Evolutionary conservation across 2,888 invertebrate genomes (phyloP).

Genomic region (Deladenus siricidicola): DNA sequence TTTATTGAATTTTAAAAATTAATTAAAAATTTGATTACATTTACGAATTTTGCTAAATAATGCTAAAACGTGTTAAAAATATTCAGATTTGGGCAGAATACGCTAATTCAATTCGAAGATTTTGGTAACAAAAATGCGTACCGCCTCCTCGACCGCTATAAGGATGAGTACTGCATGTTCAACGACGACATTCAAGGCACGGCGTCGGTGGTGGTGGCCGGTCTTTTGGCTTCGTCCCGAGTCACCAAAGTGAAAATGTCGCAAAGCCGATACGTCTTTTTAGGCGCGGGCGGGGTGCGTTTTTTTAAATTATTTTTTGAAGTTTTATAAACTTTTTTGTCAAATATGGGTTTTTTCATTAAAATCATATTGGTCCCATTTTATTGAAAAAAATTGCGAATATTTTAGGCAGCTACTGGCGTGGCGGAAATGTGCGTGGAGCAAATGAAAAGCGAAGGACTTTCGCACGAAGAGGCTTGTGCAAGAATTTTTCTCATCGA

Average conservation of each 20-base stretch:
- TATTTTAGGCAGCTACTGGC: constrained; percentile 74
- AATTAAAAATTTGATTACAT: neutral
- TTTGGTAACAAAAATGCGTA: constrained; percentile 93
- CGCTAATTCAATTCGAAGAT: constrained; percentile 80
- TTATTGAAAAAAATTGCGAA: too few relatives aligned
- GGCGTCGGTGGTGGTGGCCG: constrained; percentile 88
- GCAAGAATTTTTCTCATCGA: constrained; percentile 87
- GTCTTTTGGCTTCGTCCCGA: constrained; percentile 75
- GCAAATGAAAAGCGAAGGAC: constrained; percentile 79
- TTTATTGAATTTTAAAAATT: neutral
- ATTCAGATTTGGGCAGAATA: constrained; percentile 58
- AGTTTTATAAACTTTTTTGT: neutral
- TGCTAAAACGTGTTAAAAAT: neutral
- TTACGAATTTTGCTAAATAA: too few relatives aligned
- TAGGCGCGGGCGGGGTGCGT: constrained; percentile 86
- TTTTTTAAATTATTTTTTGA: neutral
- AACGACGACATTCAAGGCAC: constrained; percentile 99
- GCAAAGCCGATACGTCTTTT: constrained; percentile 81
- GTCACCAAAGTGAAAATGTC: constrained; percentile 73
- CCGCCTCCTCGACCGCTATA: constrained; percentile 78
- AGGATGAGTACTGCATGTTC: constrained; percentile 81
- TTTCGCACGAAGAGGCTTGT: constrained; percentile 70
- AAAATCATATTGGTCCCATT: neutral
- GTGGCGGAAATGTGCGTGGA: constrained; percentile 83
- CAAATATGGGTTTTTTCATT: neutral